Conservation (phyloP, 2,113 vertebrate genomes). For the Corythornis madagascariensis region DNA sequence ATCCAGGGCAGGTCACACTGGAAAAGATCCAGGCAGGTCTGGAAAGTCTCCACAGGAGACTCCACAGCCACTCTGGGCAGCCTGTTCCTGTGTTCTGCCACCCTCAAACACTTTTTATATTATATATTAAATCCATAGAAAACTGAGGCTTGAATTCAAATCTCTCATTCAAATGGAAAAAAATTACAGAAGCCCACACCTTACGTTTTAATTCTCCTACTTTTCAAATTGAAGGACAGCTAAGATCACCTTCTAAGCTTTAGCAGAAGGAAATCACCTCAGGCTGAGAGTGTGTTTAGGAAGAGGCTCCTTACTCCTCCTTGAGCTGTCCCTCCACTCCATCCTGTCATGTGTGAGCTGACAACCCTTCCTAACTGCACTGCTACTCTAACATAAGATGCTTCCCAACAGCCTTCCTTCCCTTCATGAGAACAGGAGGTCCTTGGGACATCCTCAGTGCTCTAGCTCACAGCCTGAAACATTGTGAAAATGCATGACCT, state of each 20-base stretch:
- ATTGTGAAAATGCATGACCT: accelerated
- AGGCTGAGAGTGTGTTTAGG: not conserved
- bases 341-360: not conserved
- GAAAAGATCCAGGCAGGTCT: too few species aligned
- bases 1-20: too few species aligned
- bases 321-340: not conserved
- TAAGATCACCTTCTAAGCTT: not conserved
- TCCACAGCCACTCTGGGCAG: too few species aligned
- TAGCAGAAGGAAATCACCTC: not conserved
- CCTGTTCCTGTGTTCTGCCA: too few species aligned
- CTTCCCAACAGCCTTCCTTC: not conserved
- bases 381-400: accelerated
- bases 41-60: too few species aligned
- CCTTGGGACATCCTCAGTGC: not conserved
- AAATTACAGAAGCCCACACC: not conserved
- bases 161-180: not conserved
- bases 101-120: not conserved
- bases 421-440: not conserved
- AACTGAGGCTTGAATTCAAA: not conserved
- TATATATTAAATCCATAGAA: not conserved
- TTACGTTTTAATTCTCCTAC: not conserved
- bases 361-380: not conserved
- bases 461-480: not conserved
- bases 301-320: not conserved
- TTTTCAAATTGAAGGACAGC: not conserved